Percentiles rank a stretch among this genome's conserved stretches.
These are phyloP conservation scores for Lasius platythorax DNA, from an alignment of 2,888 invertebrate species.

Conservation along the genomic window DNA sequence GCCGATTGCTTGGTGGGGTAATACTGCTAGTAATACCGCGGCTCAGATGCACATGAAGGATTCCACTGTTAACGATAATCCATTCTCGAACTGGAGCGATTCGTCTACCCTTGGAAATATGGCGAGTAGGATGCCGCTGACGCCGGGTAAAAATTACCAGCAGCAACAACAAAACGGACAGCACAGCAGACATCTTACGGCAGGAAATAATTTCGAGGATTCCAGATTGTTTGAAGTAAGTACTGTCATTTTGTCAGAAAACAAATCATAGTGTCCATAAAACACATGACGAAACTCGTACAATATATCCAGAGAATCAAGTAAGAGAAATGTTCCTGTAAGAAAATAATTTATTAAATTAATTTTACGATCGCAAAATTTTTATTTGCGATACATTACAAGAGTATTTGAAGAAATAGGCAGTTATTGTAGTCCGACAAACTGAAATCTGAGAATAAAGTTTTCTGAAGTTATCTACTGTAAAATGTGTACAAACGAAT, in stretches of 20 bases:
- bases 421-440: neutral
- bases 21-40: constrained; percentile 58
- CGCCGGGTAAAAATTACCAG: constrained; percentile 77
- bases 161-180: constrained; percentile 56
- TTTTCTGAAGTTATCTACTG: neutral
- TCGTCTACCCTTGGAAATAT: constrained; percentile 70
- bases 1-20: constrained; percentile 81
- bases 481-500: neutral
- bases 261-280: neutral
- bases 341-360: neutral
- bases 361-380: neutral
- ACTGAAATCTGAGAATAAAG: neutral
- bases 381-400: neutral
- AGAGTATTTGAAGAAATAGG: neutral
- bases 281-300: neutral
- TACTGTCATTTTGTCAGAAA: constrained; percentile 3
- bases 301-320: neutral
- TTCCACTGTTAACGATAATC: constrained; percentile 68
- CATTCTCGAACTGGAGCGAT: constrained; percentile 80
- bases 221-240: constrained; percentile 77
- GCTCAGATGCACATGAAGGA: constrained; percentile 75
- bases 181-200: constrained; percentile 71
- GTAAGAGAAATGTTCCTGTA: neutral
- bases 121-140: constrained; percentile 73
- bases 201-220: constrained; percentile 78